Evolutionary conservation across 2,797 vertebrate genomes (phyloP), one percentile per base, ranked within the genome.

Genomic region (Phoeniculus purpureus): DNA sequence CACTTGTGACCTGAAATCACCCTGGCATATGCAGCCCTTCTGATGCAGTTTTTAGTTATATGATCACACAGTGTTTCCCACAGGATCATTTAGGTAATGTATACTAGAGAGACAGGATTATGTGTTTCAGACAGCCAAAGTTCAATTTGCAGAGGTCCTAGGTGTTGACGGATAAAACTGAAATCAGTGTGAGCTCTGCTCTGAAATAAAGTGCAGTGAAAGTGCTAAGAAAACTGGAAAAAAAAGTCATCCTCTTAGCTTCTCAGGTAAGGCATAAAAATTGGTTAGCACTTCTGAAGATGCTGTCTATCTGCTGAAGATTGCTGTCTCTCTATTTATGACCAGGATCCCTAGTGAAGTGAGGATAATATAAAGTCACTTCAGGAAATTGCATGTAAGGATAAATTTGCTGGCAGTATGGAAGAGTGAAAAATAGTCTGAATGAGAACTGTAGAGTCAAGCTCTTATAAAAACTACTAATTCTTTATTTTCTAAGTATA

Each of bases 171-270:
- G 34, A 50, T 0, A 0, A 88, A 89, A 77, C 22, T 23, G 22
- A 77, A 92, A 73, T 51, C 12, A 79, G 7, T 62, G 13, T 32
- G 34, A 86, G 23, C 13, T 70, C 48, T 79, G 3, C 4, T 79
- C 48, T 76, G 60, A 86, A 79, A 59, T 59, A 29, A 91, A 79
- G 7, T 70, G 40, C 40, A 52, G 11, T 31, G n/a, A 72, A 91
- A 75, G 12, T 54, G 37, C 10, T 61, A 81, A 75, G 32, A 60
- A 83, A 77, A 71, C 10, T 51, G 21, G 4, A 5, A 31, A 48
- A 32, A 58, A 22, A 59, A 32, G 5, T 16, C 14, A 10, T 11
- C 5, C 15, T 32, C 12, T 61, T 31, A 48, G 11, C 6, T 75
- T 88, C 32, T 76, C 61, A 15, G 0, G 2, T 32, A 32, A 50